Percentiles rank a stretch among this genome's conserved stretches.
Evolutionary conservation across 2,113 vertebrate species (phyloP).

Genomic region (Dicerorhinus sumatrensis): DNA sequence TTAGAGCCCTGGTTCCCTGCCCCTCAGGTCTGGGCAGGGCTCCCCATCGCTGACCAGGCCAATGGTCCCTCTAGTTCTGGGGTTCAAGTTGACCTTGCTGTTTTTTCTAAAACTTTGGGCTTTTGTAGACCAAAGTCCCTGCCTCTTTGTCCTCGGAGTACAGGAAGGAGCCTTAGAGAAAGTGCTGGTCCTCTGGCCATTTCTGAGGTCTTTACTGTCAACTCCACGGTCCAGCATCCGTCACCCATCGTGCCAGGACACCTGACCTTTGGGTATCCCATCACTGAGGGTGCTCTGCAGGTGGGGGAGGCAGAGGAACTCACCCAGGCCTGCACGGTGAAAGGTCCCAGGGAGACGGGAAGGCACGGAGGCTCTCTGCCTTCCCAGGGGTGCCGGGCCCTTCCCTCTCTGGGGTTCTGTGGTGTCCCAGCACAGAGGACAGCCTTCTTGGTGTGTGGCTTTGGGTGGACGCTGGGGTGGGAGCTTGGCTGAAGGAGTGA

Average conservation of each 20-base stretch:
- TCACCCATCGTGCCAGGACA: neutral
- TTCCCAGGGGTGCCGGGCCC: no score
- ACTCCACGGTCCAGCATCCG: neutral
- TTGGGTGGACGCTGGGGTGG: neutral
- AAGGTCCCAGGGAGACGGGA: rapidly evolving
- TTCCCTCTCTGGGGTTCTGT: no score
- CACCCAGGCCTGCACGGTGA: no score
- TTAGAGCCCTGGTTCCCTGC: neutral
- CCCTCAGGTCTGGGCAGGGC: no score
- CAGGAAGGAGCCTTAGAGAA: slow-evolving; percentile 61
- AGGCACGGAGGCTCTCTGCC: no score
- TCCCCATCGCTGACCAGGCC: neutral
- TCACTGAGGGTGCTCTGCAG: neutral
- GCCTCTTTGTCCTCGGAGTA: slow-evolving; percentile 64
- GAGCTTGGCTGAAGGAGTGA: neutral
- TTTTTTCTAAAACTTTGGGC: neutral
- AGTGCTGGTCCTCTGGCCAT: slow-evolving; percentile 66
- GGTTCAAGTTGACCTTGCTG: neutral
- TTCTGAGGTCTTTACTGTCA: slow-evolving; percentile 75
- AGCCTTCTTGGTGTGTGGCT: neutral
- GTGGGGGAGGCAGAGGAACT: neutral
- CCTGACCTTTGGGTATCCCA: neutral
- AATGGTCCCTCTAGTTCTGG: neutral
- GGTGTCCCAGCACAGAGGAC: rapidly evolving
- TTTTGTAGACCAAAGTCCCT: slow-evolving; percentile 46